Evolutionary conservation across 2,888 invertebrate genomes (phyloP), one percentile per base, ranked within the genome.

Genomic region (Orthosia gracilis): DNA sequence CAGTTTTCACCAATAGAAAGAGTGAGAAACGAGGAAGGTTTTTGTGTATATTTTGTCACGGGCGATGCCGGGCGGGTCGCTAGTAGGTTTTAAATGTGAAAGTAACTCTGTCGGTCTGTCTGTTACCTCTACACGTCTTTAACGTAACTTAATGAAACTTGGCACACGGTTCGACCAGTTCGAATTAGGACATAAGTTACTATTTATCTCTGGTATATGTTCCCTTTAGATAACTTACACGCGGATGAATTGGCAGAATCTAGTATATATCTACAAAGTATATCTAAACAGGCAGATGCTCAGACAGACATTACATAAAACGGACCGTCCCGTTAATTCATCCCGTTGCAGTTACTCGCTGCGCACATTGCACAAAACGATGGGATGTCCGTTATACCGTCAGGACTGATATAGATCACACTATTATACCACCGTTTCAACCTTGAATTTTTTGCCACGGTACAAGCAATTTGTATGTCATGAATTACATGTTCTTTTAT

Each of bases 341-440:
- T 81, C 82, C 82, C 86, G 85, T 86, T 84, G 85, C 70, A 57
- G 78, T 79, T 70, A 82, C 79, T 73, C 73, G 65, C 73, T 57
- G 69, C 65, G 76, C 76, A 76, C 75, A 72, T 76, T 80, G 81
- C 83, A 79, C 80, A 73, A 73, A 84, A 82, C 78, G 78, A 85
- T 83, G 81, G 84, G 84, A 85, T 82, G 80, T 88, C 88, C 88
- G 87, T 83, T 88, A 83, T 69, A 70, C 26, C 62, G 76, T 31
- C 64, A 78, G 72, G 71, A 66, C 76, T 76, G 80, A 85, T 85
- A 85, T 72, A 83, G 80, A 88, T 82, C 85, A 76, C 78, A 80
- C 71, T 78, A 77, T 80, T 70, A 76, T 58, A 71, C 66, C 62
- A 74, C 69, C 52, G 72, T 45, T 59, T 52, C 49, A 76, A 76